Evolutionary conservation across 2,888 invertebrate species (phyloP).

Genomic region (Trichogramma evanescens): DNA sequence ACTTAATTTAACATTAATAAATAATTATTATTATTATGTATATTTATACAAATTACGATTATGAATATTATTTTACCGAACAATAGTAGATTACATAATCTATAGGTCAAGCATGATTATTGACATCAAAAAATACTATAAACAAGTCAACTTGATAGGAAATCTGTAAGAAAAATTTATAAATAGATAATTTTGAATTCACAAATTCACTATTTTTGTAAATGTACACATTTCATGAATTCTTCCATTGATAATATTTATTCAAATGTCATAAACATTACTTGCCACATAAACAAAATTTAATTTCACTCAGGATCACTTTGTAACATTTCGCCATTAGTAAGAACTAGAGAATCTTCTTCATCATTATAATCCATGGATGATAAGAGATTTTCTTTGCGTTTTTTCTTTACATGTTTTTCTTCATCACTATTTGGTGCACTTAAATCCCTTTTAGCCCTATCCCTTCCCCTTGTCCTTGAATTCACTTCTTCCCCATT

Average conservation of each 20-base stretch:
- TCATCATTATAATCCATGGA: constrained; percentile 70
- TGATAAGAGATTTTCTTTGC: constrained; percentile 65
- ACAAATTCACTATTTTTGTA: constrained; percentile 7
- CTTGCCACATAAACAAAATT: constrained; percentile 10
- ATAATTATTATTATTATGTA: constrained; percentile 22
- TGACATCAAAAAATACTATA: constrained; percentile 16
- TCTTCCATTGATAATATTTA: constrained; percentile 11
- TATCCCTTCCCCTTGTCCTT: constrained; percentile 43
- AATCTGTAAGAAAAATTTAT: constrained; percentile 2
- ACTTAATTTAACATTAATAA: constrained; percentile 22
- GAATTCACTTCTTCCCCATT: constrained; percentile 41
- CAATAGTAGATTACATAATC: constrained; percentile 9
- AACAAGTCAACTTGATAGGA: constrained; percentile 7
- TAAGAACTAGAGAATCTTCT: constrained; percentile 63
- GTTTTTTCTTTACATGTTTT: constrained; percentile 59
- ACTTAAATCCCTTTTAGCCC: constrained; percentile 49
- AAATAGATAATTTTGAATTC: neutral
- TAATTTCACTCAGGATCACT: constrained; percentile 41
- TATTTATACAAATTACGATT: constrained; percentile 26
- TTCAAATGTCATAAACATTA: constrained; percentile 5
- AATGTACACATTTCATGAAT: constrained; percentile 8
- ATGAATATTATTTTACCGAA: constrained; percentile 19
- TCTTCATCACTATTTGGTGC: constrained; percentile 49
- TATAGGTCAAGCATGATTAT: constrained; percentile 8
- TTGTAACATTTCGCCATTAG: constrained; percentile 57